Evolutionary conservation across 2,113 vertebrate species (phyloP), one percentile per base, ranked within the genome.

Genomic region (Pleuronectes platessa): DNA sequence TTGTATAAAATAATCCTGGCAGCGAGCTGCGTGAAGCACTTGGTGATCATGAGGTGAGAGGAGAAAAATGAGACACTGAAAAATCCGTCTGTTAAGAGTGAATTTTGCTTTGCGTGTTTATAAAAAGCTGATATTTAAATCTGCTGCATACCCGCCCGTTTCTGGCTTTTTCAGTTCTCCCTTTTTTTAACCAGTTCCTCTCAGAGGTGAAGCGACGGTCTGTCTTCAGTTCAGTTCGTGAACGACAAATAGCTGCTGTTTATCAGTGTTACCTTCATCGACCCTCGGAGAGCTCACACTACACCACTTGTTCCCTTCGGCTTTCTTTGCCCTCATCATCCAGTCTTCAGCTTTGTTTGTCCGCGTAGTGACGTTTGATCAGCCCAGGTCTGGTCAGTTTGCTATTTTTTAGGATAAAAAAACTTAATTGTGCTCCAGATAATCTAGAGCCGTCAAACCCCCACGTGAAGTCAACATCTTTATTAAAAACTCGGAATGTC

Each of bases 101-200:
- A 59, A 51, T 77, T 63, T 59, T 14, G 59, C 63, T 69, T 76
- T 76, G 62, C 61, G 61, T 74, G 78, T 42, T 70, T 78, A 27
- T 24, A 65, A 67, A 79, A 68, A 40, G 49, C 51, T 72, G 9
- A 76, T 56, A 58, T 61, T 60, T 59, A 64, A 71, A 71, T 21
- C n/a, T 40, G 17, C 62, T 45, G 62, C 47, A 0, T 13, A 18
- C 47, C 5, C 18, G 18, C 5, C 47, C 7, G 5, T 37, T 53
- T 6, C 23, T 3, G 0, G 17, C 17, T 40, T 42, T 31, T 37
- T 6, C 1, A 62, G 23, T 63, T 63, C 5, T 5, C 5, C 4
- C 23, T 68, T 27, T 27, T 27, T 45, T 69, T 14, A 20, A 13
- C 4, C n/a, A 24, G 6, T 70, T 88, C 67, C 35, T 82, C 61